Evolutionary conservation across 2,113 vertebrate species (phyloP).

Genomic region (Sminthopsis crassicaudata): DNA sequence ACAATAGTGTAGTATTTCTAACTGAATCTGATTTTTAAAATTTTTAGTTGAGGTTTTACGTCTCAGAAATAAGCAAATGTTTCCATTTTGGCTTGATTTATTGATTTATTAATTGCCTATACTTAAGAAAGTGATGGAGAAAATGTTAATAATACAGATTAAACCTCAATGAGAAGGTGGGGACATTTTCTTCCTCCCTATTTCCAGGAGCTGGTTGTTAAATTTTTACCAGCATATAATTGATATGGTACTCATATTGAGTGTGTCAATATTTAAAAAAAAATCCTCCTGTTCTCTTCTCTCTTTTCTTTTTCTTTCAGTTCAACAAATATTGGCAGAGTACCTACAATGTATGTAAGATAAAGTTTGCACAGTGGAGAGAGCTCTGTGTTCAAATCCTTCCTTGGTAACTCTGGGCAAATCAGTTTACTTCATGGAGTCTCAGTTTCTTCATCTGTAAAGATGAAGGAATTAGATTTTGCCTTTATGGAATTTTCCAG

Average conservation of each 20-base stretch:
- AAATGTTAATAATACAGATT: background rate
- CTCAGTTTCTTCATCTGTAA: background rate
- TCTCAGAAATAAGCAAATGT: no score
- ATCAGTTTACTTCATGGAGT: background rate
- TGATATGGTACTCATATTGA: background rate
- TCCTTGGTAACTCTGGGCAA: background rate
- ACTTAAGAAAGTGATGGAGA: background rate
- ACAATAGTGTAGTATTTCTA: no score
- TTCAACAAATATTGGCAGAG: background rate
- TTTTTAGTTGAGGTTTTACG: no score
- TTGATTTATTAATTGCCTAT: background rate
- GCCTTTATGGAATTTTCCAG: background rate
- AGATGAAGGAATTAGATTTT: constrained; percentile 7
- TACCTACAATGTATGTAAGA: background rate
- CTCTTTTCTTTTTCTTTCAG: background rate
- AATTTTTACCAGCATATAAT: no score
- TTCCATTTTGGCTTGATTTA: no score
- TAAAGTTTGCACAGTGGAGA: background rate
- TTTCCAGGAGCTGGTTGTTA: no score
- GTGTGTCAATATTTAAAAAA: background rate
- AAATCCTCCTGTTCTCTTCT: background rate
- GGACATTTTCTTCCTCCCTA: no score
- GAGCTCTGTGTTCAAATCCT: background rate
- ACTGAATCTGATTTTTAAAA: no score
- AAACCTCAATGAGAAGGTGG: no score